A percentile compares a stretch with the other conserved stretches of the same genome.
Evolutionary conservation across 2,888 invertebrate genomes (phyloP).

Genomic region (Bombyx huttoni): DNA sequence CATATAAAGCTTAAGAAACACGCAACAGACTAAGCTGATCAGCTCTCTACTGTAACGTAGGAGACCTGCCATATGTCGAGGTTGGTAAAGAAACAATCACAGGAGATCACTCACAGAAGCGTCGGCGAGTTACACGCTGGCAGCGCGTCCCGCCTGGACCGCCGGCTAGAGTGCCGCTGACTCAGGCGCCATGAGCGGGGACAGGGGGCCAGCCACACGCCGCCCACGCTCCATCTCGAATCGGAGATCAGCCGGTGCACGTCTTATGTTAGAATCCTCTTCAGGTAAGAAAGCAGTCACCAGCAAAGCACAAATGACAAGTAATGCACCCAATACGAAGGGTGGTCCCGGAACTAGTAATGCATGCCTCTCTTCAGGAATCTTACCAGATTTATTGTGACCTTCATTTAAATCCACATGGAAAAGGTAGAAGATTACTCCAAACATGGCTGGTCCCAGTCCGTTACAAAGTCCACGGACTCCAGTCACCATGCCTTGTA

Average conservation of each 20-base stretch:
- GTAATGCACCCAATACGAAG: constrained; percentile 96
- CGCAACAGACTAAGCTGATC: constrained; percentile 34
- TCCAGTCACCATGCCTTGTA: constrained; percentile 98
- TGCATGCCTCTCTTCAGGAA: constrained; percentile 67
- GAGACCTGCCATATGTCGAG: constrained; percentile 24
- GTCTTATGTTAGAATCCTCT: constrained; percentile 50
- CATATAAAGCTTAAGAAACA: constrained; percentile 57
- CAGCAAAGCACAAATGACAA: constrained; percentile 95
- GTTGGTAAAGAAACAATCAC: constrained; percentile 23
- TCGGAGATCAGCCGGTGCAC: constrained; percentile 80
- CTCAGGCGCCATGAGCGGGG: constrained; percentile 84
- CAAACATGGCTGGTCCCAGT: constrained; percentile 98
- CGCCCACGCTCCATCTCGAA: constrained; percentile 86
- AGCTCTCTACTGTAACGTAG: constrained; percentile 34
- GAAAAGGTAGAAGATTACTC: constrained; percentile 98
- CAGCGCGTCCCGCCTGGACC: constrained; percentile 50
- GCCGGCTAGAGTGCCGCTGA: constrained; percentile 79
- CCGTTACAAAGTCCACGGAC: constrained; percentile 98
- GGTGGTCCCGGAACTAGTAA: constrained; percentile 96
- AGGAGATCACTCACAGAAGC: constrained; percentile 19
- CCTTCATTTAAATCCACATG: constrained; percentile 96
- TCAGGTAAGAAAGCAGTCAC: constrained; percentile 92
- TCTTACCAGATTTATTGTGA: constrained; percentile 40
- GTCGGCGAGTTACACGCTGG: constrained; percentile 50
- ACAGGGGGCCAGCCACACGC: constrained; percentile 82